phyloP scores from a whole-genome alignment of 2,113 vertebrate genomes.

The Takifugu bimaculatus region DNA sequence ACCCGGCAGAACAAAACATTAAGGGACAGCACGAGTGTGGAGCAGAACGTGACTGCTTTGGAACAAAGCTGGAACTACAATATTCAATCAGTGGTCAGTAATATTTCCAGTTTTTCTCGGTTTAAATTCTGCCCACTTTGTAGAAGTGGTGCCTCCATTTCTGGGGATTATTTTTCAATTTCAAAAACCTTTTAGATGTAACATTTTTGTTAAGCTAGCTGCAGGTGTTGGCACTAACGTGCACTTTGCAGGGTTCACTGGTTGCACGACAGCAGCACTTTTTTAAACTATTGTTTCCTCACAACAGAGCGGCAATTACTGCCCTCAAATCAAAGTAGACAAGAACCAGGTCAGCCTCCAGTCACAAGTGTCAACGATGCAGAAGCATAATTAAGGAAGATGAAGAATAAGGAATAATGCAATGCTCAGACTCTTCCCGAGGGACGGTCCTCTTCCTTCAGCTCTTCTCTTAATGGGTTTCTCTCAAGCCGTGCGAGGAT shows the following conservation, averaged over 20 bases:
- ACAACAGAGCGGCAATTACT: neutral
- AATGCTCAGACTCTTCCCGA: constrained; percentile 17
- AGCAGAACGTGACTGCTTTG: too few relatives aligned
- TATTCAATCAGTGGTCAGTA: too few relatives aligned
- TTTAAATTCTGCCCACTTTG: too few relatives aligned
- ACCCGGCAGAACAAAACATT: neutral
- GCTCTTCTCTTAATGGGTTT: constrained; percentile 34
- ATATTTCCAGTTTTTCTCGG: too few relatives aligned
- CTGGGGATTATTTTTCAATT: too few relatives aligned
- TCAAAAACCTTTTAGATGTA: too few relatives aligned
- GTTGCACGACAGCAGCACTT: neutral
- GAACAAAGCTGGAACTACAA: too few relatives aligned
- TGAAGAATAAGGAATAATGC: constrained; percentile 8
- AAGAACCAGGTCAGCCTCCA: neutral
- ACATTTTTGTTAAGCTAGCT: too few relatives aligned
- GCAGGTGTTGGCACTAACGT: too few relatives aligned
- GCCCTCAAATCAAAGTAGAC: neutral
- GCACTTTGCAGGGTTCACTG: too few relatives aligned
- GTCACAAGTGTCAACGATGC: neutral
- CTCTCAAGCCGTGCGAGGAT: constrained; percentile 29
- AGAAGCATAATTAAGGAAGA: constrained; percentile 1
- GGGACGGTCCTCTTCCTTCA: constrained; percentile 29
- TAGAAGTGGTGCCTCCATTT: too few relatives aligned
- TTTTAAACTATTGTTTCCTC: neutral
- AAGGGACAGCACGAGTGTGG: neutral